phyloP scores from a whole-genome alignment of 1,140 invertebrate species.

The Drosophila pruinosa region DNA sequence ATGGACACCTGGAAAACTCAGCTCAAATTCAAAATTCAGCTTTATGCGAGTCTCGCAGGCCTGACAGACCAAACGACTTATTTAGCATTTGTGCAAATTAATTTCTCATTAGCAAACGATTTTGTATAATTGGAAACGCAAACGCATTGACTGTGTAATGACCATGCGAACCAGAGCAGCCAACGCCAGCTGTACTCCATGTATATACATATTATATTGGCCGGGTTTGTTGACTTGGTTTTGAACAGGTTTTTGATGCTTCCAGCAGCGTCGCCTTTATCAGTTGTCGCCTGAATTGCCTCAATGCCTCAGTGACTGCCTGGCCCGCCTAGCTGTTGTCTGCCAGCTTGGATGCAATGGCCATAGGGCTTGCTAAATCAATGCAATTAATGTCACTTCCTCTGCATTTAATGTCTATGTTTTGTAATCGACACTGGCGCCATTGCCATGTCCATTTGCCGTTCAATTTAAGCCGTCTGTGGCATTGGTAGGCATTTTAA shows the following conservation, averaged over 20 bases:
- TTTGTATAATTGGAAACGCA: slow-evolving; percentile 66
- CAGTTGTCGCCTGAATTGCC: slow-evolving; percentile 34
- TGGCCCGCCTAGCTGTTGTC: neutral
- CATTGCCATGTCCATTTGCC: slow-evolving; percentile 29
- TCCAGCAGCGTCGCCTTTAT: slow-evolving; percentile 39
- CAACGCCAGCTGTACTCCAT: neutral
- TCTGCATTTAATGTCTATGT: slow-evolving; percentile 78
- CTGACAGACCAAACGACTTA: slow-evolving; percentile 36
- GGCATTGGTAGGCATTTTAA: slow-evolving; percentile 4
- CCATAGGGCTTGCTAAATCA: slow-evolving; percentile 65
- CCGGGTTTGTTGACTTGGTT: slow-evolving; percentile 21
- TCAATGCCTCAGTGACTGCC: neutral
- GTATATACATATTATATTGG: neutral
- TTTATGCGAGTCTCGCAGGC: slow-evolving; percentile 39
- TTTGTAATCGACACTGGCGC: slow-evolving; percentile 71
- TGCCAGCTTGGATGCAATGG: no score
- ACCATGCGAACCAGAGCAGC: slow-evolving; percentile 12
- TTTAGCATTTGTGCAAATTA: slow-evolving; percentile 72
- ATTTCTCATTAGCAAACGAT: slow-evolving; percentile 75
- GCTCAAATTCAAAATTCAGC: neutral
- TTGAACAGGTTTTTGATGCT: slow-evolving; percentile 5
- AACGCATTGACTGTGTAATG: slow-evolving; percentile 55
- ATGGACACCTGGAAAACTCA: slow-evolving; percentile 27
- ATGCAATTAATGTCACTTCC: slow-evolving; percentile 78
- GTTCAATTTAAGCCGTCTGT: slow-evolving; percentile 13